Evolutionary conservation across 2,797 vertebrate species (phyloP), one percentile per base, ranked within the genome.

Genomic region (Urosaurus nigricauda): DNA sequence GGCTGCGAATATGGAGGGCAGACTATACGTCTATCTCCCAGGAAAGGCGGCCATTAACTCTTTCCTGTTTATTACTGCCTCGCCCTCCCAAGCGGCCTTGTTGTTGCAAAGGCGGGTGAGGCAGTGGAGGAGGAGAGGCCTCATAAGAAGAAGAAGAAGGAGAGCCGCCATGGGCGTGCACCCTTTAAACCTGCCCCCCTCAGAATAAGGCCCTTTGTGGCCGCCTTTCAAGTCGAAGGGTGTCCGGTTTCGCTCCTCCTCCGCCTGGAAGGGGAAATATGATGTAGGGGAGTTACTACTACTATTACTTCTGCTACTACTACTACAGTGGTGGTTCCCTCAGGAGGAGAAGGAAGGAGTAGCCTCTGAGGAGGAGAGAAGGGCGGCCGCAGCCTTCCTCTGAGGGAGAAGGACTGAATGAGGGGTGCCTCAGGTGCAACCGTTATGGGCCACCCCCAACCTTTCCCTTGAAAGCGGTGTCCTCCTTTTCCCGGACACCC

Each of bases 251-350:
- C 91, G 29, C 93, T 80, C 40, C 43, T 47, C 35, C 87, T 63
- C 24, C 86, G 91, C 93, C 91, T 87, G 73, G 68, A 93, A 88
- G 91, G 92, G 92, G 94, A 96, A 96, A 95, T 96, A 96, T 96
- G 96, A 97, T n/a, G n/a, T n/a, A 97, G 96, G 94, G 88, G 88
- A 86, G 88, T 86, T 77, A 58, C 70, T 85, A 63, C 43, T 11
- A 56, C 7, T 26, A 75, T 12, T 5, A 14, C 75, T 73, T 40
- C 65, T 35, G 56, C 11, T 43, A 43, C 43, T 43, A 43, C 43
- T 43, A 8, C 19, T 4, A 47, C 58, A n/a, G n/a, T n/a, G 17
- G 12, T 29, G 29, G 40, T 47, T 43, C 75, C 13, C 75, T 58
- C 9, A 13, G 24, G n/a, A 83, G 53, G 40, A 74, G 53, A 4